Base-by-base conservation (phyloP, 1,140 invertebrate genomes). In the Scaptomyza pallida region DNA sequence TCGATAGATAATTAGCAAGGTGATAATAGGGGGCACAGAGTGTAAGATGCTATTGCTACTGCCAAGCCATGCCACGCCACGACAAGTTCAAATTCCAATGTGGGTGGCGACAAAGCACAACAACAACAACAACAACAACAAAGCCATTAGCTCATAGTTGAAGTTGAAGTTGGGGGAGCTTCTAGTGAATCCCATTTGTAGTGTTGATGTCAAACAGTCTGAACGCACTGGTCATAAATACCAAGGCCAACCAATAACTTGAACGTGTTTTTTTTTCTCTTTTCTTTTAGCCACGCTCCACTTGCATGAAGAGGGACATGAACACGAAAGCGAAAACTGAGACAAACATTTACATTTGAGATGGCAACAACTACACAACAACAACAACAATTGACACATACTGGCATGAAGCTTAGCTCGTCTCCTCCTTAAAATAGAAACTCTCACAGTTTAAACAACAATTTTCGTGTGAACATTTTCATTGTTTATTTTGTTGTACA, bases 1-100 rank as follows among this genome's bases (percentile, higher is more conserved):
- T 85, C 75, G 77, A 85, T 81, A 85, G 80, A 86, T 85, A 85
- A 85, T 85, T 86, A 81, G 80, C 56, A 62, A 69, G 69, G 77
- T 85, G 80, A 85, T 85, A 85, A 85, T 86, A n/a, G 55, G 51
- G 80, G 71, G 57, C 57, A 61, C 61, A 51, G 78, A 55, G 69
- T 59, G 52, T 60, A 56, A 76, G 78, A 72, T 69, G 70, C 56
- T 72, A 61, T 43, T 50, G 71, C 54, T 48, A 51, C 15, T 23
- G 15, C 45, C 60, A 72, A 63, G 61, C 37, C 54, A 72, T 63
- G 61, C 37, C 54, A 65, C 48, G 54, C 44, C 50, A 74, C 76
- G 73, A 65, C 44, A 64, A 64, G 81, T 82, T 81, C 82, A 88
- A 88, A 86, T 81, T 86, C 81, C 81, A 88, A 47, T 69, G 81